Evolutionary conservation across 2,113 vertebrate species (phyloP), one percentile per base, ranked within the genome.

Genomic region (Collichthys lucidus): DNA sequence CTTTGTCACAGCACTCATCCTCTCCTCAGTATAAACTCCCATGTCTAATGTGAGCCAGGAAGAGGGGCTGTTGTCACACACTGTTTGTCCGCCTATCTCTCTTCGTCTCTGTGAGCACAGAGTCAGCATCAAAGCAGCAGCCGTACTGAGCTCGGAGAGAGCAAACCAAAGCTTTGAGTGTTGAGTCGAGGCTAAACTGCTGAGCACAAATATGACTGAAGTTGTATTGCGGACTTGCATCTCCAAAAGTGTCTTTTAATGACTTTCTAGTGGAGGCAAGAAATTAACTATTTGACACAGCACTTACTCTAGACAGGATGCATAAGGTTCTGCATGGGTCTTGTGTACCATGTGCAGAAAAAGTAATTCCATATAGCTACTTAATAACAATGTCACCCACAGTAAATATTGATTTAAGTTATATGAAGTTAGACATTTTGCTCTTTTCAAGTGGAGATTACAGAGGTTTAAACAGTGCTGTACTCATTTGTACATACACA

Each of bases 1-100:
- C 93, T 92, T 93, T 91, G 93, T 93, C 91, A 93, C 89, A 83
- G 86, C 83, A 80, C 82, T 94, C 92, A 90, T 93, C 89, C 91
- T 86, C 82, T 88, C 89, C 65, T 57, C 81, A 79, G 68, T 81
- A 88, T 85, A 86, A 90, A 92, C 86, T 89, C 85, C 85, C 89
- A 87, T 86, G 87, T 86, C 88, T 85, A 89, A 86, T 82, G 82
- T 80, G 89, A 86, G 88, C 85, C 74, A 81, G 87, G 80, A 88
- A 91, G 84, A 91, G 70, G 75, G 62, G 72, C 80, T 87, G 88
- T 92, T 90, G 91, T 92, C 91, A 85, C 84, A 86, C 78, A 68
- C 80, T 75, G 86, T 88, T 90, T 87, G 84, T 87, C 80, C 76
- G 57, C 55, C 73, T 86, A 85, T 92, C 92, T 82, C 86, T 86